Base-by-base conservation (phyloP, 92 coral and sea anemone species). In the Parazoanthus darwini region DNA sequence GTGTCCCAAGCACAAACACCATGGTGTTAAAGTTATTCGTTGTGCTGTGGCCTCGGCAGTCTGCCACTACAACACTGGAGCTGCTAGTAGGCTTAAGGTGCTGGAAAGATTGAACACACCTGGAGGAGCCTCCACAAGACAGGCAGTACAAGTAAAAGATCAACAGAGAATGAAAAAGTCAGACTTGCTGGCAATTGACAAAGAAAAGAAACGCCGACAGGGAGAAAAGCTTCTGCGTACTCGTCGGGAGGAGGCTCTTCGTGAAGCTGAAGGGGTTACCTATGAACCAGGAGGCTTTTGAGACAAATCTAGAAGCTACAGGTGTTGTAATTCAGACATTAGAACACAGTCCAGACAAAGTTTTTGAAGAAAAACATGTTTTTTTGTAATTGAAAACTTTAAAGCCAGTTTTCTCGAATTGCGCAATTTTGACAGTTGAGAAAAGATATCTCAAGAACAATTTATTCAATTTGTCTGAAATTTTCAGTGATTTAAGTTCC, bases 401-500 rank as follows among this genome's bases (percentile, higher is more conserved):
- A n/a, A 75, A 70, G 79, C 54, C 81, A 50, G 48, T 90, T 86
- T 90, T 83, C 92, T 81, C 84, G 46, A 75, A 81, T 59, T 79
- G 67, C n/a, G 59, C 79, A 73, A 71, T 81, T 86, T 90, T 36
- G 46, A 65, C 22, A 44, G 23, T 86, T 35, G 56, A 87, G 89
- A 58, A 91, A 88, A 79, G 88, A 87, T 90, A 81, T 82, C 91
- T 91, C 73, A 10, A 56, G 91, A 82, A 58, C 74, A 37, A 83
- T 88, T 74, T 82, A 82, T 82, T 79, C 82, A 25, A 91, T 82
- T 88, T 70, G 80, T n/a, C 83, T 88, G 93, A 91, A 91, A 91
- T 87, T 87, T 91, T 91, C 93, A 87, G 81, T 51, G 72, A 37
- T 71, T 72, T 43, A 81, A 68, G 25, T 59, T 82, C 79, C 58